A percentile compares a stretch with the other conserved stretches of the same genome.
Conservation (phyloP, 2,113 vertebrate genomes). For the Agapornis roseicollis region DNA sequence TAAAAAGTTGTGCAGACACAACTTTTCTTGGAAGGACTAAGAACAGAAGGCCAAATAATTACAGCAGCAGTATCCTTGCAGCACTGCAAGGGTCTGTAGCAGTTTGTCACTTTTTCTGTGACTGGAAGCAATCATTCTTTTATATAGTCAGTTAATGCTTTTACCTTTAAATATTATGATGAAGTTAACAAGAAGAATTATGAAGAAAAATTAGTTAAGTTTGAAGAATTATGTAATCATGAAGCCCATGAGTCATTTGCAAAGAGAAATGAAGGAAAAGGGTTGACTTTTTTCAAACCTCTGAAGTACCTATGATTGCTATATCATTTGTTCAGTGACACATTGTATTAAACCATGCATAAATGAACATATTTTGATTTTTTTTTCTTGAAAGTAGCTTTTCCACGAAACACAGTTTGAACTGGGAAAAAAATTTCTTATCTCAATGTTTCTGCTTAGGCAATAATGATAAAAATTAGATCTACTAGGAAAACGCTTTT, state of each 20-base stretch:
- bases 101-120: background rate
- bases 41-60: background rate
- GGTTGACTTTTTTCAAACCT: background rate
- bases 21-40: background rate
- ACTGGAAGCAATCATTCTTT: background rate
- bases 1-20: background rate
- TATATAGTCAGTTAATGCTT: background rate
- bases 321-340: background rate
- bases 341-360: background rate
- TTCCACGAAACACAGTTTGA: background rate
- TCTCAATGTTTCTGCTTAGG: background rate
- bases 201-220: background rate
- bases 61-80: background rate
- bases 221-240: background rate
- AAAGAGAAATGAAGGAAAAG: conserved; percentile 12
- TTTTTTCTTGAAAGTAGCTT: background rate
- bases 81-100: background rate
- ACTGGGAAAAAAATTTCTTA: background rate
- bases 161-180: background rate
- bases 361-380: background rate
- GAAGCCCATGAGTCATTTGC: background rate
- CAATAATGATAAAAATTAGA: conserved; percentile 58
- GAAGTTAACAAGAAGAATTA: background rate
- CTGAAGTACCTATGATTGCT: background rate
- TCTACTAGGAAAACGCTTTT: conserved; percentile 72